Conservation (phyloP, 2,113 vertebrate genomes). For the Dasypus novemcinctus region DNA sequence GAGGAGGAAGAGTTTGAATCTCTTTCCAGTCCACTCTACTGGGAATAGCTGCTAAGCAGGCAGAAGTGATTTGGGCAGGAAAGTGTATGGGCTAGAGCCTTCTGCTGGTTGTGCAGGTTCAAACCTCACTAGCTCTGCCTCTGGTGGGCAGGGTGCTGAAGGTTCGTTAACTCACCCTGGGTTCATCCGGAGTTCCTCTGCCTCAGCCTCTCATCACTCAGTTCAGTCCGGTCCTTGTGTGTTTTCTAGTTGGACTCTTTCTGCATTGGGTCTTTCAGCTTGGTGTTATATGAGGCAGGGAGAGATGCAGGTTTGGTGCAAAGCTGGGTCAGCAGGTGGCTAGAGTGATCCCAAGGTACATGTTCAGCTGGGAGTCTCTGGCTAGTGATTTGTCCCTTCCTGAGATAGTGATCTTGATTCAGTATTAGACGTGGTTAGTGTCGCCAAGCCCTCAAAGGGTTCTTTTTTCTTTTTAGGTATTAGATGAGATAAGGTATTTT, state of each 20-base stretch:
- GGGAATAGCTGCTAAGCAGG: neutral
- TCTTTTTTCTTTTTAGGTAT: conserved; percentile 42
- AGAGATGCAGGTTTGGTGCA: neutral
- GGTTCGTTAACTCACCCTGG: neutral
- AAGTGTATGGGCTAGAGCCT: neutral
- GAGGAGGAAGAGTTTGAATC: neutral
- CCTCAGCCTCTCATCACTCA: neutral
- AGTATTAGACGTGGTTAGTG: neutral
- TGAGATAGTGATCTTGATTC: neutral
- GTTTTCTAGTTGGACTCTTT: neutral
- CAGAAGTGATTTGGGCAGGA: neutral
- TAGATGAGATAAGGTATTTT: too few species aligned
- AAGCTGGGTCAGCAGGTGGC: neutral
- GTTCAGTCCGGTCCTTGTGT: neutral
- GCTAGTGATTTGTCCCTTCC: neutral
- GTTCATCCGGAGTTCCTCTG: neutral
- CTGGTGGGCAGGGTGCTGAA: neutral
- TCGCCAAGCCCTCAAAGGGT: neutral
- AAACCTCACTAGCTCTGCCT: neutral
- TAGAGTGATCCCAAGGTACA: neutral
- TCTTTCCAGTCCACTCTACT: neutral
- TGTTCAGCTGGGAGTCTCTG: neutral
- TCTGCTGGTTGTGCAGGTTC: neutral
- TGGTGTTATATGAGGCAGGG: neutral
- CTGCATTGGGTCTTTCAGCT: neutral